phyloP scores from a whole-genome alignment of 2,113 vertebrate species.

The Puma concolor region DNA sequence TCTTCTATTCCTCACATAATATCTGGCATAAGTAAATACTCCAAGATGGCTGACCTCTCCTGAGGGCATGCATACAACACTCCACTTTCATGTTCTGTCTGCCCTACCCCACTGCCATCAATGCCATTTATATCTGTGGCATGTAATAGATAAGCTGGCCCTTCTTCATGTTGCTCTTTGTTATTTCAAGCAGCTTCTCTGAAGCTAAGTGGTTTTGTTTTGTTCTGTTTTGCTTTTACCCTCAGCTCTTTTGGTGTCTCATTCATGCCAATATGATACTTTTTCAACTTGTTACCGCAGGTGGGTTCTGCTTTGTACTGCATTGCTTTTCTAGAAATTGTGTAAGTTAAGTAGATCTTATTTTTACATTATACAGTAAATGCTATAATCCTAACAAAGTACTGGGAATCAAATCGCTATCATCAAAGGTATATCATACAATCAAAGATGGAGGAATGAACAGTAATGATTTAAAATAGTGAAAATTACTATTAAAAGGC shows the following conservation, averaged over 20 bases:
- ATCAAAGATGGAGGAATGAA: neutral
- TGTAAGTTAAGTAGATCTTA: neutral
- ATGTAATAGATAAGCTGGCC: neutral
- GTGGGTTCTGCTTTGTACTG: neutral
- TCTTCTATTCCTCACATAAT: neutral
- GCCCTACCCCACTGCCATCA: too few relatives aligned
- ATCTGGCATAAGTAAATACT: neutral
- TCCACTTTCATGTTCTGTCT: neutral
- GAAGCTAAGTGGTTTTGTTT: constrained; percentile 2
- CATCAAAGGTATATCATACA: neutral
- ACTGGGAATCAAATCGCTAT: neutral
- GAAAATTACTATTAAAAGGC: neutral
- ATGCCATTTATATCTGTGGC: neutral
- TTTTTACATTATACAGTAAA: neutral
- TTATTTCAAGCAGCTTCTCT: constrained; percentile 39
- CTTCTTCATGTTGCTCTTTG: neutral
- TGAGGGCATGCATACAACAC: neutral
- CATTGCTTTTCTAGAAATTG: neutral
- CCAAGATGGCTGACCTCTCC: neutral
- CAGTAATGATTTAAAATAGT: neutral
- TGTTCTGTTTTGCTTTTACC: neutral
- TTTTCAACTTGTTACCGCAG: neutral
- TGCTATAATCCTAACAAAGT: neutral
- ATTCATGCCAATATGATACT: neutral
- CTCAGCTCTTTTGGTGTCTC: neutral